These are phyloP conservation scores for Caenorhabditis inopinata DNA, from an alignment of 1,140 invertebrate species.

Conservation along the genomic window DNA sequence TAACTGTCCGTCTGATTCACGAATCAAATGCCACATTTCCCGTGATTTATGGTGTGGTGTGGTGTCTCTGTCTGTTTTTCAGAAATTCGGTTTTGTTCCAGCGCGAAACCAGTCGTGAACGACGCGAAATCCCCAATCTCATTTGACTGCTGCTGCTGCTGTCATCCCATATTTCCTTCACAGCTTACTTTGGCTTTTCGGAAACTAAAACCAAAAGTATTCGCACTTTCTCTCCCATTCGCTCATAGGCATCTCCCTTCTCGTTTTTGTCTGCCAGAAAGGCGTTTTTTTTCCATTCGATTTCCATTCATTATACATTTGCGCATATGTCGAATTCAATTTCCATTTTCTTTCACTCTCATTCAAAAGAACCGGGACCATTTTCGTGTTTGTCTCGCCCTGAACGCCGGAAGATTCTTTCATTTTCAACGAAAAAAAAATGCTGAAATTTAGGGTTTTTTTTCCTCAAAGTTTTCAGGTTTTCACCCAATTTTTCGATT, in stretches of 20 bases:
- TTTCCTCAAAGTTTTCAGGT: too few species aligned
- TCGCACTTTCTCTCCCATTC: slow-evolving; percentile 4
- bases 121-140: slow-evolving; percentile 16
- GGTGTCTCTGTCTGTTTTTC: not conserved
- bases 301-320: slow-evolving; percentile 11
- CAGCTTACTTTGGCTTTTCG: slow-evolving; percentile 14
- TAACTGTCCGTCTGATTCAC: not conserved
- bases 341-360: not conserved
- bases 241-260: not conserved
- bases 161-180: too few species aligned
- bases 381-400: too few species aligned
- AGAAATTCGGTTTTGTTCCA: not conserved
- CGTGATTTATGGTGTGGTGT: not conserved
- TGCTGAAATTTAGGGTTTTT: too few species aligned
- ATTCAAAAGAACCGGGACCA: too few species aligned
- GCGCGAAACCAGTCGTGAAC: not conserved
- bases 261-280: not conserved
- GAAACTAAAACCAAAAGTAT: slow-evolving; percentile 28
- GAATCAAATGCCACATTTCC: too few species aligned
- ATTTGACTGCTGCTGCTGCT: not conserved
- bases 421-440: too few species aligned
- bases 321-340: not conserved
- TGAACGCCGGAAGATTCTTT: too few species aligned
- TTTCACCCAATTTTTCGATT: too few species aligned
- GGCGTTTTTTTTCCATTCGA: not conserved